A percentile compares a stretch with the other conserved stretches of the same genome.
These are phyloP conservation scores for Venusia cambrica DNA, from an alignment of 2,888 invertebrate species.

Conservation along the genomic window DNA sequence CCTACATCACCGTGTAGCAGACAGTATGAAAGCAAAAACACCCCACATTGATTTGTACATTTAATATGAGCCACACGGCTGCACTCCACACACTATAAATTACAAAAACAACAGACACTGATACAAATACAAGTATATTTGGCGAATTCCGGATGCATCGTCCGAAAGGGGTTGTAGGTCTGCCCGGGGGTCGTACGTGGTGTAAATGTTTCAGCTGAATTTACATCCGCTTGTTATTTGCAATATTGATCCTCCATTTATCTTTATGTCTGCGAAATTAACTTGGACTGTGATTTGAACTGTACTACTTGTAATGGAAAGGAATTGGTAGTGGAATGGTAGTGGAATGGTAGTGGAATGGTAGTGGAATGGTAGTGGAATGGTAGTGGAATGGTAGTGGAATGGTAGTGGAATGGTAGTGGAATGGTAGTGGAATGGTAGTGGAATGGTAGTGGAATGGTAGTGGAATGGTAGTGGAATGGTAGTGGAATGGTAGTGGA, in stretches of 20 bases:
- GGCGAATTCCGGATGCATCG: conserved; percentile 54
- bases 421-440: too few species aligned
- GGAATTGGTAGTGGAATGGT: too few species aligned
- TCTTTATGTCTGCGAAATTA: conserved; percentile 19
- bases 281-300: conserved; percentile 3
- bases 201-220: conserved; percentile 71
- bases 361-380: too few species aligned
- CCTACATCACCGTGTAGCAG: background rate
- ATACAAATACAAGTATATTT: conserved; percentile 48
- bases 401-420: too few species aligned
- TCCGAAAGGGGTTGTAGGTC: conserved; percentile 40
- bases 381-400: too few species aligned
- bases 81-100: conserved; percentile 34
- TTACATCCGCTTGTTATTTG: conserved; percentile 53
- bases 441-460: too few species aligned
- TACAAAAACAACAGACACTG: conserved; percentile 46
- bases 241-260: conserved; percentile 49
- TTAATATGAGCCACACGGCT: conserved; percentile 22
- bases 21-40: conserved; percentile 1
- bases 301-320: conserved; percentile 5
- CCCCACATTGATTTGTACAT: conserved; percentile 15
- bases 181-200: conserved; percentile 57
- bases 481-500: too few species aligned
- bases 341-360: too few species aligned
- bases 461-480: too few species aligned